Conservation (phyloP, 2,888 invertebrate genomes). For the Ormyrus pomaceus region DNA sequence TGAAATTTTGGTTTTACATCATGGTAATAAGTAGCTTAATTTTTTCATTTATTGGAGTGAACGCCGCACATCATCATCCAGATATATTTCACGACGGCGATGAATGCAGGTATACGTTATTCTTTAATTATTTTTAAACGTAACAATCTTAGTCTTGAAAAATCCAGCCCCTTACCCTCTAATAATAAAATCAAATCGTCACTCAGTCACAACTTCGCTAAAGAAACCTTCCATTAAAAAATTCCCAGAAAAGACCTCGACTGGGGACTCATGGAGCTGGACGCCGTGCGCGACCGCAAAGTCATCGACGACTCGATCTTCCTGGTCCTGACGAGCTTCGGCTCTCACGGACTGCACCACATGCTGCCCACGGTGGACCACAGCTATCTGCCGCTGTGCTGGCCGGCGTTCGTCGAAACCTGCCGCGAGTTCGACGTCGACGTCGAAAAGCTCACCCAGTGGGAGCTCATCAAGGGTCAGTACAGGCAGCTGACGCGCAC, state of each 20-base stretch:
- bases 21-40: slow-evolving; percentile 78
- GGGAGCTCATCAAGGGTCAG: slow-evolving; percentile 82
- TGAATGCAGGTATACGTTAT: slow-evolving; percentile 77
- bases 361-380: slow-evolving; percentile 89
- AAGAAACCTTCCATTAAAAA: neutral
- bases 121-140: slow-evolving; percentile 6
- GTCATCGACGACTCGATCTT: slow-evolving; percentile 83
- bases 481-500: slow-evolving; percentile 79
- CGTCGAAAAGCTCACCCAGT: slow-evolving; percentile 74
- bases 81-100: slow-evolving; percentile 89
- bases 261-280: slow-evolving; percentile 88
- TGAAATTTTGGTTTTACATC: slow-evolving; percentile 79
- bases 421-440: slow-evolving; percentile 81
- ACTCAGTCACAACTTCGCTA: neutral
- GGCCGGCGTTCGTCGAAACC: slow-evolving; percentile 80
- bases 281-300: slow-evolving; percentile 84
- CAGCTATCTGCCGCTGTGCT: slow-evolving; percentile 81
- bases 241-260: slow-evolving; percentile 78
- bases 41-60: slow-evolving; percentile 82
- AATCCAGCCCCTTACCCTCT: too few species aligned
- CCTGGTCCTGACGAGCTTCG: slow-evolving; percentile 84
- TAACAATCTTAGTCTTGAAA: neutral
- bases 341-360: slow-evolving; percentile 88
- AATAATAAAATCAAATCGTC: too few species aligned
- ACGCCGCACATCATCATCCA: slow-evolving; percentile 89